A percentile compares a stretch with the other conserved stretches of the same genome.
Conservation (phyloP, 1,140 invertebrate genomes). For the Leptestheria dahalacensis region DNA sequence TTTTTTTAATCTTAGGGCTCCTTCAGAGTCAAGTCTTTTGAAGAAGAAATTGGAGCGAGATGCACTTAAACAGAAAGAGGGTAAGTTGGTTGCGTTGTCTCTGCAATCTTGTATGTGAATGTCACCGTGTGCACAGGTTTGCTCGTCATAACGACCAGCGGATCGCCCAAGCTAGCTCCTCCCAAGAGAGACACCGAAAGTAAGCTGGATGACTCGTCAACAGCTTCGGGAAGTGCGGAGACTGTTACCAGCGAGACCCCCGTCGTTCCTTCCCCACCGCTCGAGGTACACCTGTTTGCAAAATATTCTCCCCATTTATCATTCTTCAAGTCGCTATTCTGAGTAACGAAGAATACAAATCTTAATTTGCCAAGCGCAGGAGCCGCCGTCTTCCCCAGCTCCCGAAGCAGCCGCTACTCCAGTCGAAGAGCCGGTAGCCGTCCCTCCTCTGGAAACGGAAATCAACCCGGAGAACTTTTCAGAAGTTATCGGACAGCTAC, state of each 20-base stretch:
- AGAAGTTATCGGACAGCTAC: background rate
- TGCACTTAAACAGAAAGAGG: conserved; percentile 2
- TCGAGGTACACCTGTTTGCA: background rate
- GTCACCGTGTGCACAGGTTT: background rate
- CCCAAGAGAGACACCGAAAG: background rate
- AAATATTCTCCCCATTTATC: background rate
- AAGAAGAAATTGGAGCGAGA: conserved; percentile 9
- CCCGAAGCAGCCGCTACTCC: background rate
- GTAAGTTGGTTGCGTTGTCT: background rate
- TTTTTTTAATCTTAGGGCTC: background rate
- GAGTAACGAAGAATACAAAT: background rate
- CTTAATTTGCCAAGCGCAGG: background rate
- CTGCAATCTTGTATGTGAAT: background rate
- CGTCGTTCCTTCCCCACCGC: background rate
- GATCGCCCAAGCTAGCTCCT: background rate
- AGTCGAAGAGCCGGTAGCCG: background rate
- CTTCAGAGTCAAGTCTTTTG: background rate
- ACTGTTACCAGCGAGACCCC: background rate
- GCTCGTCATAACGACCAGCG: background rate
- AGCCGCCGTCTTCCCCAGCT: background rate
- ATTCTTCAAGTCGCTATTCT: background rate
- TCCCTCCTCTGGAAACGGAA: background rate
- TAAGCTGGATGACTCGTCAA: background rate
- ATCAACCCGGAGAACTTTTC: background rate
- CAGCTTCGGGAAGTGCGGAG: background rate